A percentile compares a stretch with the other conserved stretches of the same genome.
Conservation (phyloP, 64 coral and sea anemone genomes). For the Acropora tenuis region DNA sequence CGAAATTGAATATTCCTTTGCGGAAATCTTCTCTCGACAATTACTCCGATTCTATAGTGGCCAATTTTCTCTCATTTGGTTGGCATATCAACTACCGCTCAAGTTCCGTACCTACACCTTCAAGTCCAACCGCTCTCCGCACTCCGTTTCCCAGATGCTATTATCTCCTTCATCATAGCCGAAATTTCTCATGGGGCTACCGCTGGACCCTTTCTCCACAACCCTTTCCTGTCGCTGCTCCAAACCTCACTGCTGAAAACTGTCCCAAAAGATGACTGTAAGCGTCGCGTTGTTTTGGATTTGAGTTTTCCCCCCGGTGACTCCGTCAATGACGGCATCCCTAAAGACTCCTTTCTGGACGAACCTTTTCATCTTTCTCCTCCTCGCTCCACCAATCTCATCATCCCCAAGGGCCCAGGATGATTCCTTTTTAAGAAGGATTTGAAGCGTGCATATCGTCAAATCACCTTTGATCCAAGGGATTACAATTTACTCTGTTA, state of each 20-base stretch:
- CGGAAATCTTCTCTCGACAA: not conserved
- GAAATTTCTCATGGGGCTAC: not conserved
- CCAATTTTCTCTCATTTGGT: not conserved
- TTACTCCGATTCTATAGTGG: slow-evolving; percentile 19
- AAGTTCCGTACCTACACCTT: not conserved
- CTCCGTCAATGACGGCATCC: slow-evolving; percentile 31
- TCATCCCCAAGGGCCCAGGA: no score
- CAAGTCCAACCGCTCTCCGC: not conserved
- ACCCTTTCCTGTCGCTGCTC: not conserved
- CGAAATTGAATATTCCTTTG: slow-evolving; percentile 16
- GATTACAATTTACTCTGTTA: no score
- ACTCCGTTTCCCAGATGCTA: not conserved
- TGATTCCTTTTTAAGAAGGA: no score
- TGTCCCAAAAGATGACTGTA: not conserved
- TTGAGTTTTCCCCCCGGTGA: not conserved
- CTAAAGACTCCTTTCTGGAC: slow-evolving; percentile 5
- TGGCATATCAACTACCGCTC: slow-evolving; percentile 27
- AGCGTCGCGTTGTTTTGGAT: slow-evolving; percentile 8
- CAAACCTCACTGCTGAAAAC: not conserved
- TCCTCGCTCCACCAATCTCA: not conserved
- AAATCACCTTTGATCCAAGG: no score
- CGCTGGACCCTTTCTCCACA: not conserved
- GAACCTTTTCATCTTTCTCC: not conserved
- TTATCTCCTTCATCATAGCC: not conserved
- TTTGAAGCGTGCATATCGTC: no score